phyloP scores from a whole-genome alignment of 1,140 invertebrate genomes.

The Eumeta japonica region DNA sequence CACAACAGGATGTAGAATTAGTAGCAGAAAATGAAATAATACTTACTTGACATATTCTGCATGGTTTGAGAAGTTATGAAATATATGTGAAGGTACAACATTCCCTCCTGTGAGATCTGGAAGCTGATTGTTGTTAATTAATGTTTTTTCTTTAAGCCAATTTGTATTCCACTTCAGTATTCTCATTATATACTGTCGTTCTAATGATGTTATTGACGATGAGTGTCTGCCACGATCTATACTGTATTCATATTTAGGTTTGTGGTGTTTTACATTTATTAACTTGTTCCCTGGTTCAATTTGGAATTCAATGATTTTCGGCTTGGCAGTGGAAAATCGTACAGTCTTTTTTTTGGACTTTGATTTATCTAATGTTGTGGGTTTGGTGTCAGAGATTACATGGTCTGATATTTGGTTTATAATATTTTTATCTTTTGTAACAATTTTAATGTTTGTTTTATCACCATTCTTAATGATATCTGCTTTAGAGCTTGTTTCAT shows the following conservation, averaged over 20 bases:
- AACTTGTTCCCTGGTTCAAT: slow-evolving; percentile 43
- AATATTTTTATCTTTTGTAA: background rate
- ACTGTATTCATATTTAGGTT: slow-evolving; percentile 32
- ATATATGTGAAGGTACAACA: background rate
- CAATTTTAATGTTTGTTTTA: slow-evolving; percentile 10
- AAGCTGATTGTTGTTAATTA: slow-evolving; percentile 25
- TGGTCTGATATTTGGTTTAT: too few relatives aligned
- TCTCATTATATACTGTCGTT: slow-evolving; percentile 38
- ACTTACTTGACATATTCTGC: slow-evolving; percentile 39
- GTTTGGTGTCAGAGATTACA: too few relatives aligned
- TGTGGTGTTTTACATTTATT: slow-evolving; percentile 35
- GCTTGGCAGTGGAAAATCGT: slow-evolving; percentile 24
- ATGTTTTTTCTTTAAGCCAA: slow-evolving; percentile 43
- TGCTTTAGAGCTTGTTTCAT: slow-evolving; percentile 10
- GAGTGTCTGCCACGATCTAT: slow-evolving; percentile 21
- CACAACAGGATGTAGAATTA: too few relatives aligned
- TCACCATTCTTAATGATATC: slow-evolving; percentile 6
- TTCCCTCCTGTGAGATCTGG: slow-evolving; percentile 14
- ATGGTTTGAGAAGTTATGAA: background rate
- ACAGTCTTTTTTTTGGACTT: slow-evolving; percentile 37
- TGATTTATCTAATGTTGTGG: too few relatives aligned
- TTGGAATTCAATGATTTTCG: slow-evolving; percentile 25
- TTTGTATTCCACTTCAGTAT: slow-evolving; percentile 42
- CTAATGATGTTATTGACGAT: slow-evolving; percentile 29
- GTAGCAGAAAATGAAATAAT: too few relatives aligned